These are phyloP conservation scores for Stomatorhinus ivindoensis DNA, from an alignment of 2,113 vertebrate genomes.

Conservation along the genomic window DNA sequence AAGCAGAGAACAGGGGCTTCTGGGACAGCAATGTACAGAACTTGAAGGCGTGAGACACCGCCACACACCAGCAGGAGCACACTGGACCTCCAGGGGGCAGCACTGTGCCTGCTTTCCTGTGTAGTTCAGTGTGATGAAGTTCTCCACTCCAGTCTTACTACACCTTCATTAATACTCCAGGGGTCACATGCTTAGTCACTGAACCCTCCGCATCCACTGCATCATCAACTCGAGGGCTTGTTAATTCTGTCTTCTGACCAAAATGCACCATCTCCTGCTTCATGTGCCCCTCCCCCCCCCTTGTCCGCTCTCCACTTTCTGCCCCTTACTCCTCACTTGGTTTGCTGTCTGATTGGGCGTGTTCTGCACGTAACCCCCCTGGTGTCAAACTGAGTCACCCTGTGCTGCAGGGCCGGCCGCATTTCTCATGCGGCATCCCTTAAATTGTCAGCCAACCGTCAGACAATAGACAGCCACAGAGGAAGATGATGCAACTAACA, in stretches of 20 bases:
- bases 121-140: neutral
- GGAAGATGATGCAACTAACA: neutral
- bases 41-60: conserved; percentile 51
- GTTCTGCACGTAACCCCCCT: neutral
- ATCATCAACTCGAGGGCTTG: neutral
- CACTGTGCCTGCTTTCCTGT: conserved; percentile 26
- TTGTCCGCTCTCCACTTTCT: neutral
- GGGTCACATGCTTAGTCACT: neutral
- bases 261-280: neutral
- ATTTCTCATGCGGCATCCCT: neutral
- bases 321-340: neutral
- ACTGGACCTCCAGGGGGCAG: conserved; percentile 56
- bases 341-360: neutral
- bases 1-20: conserved; percentile 34
- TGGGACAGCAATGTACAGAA: conserved; percentile 38
- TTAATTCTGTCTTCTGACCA: neutral
- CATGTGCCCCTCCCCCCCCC: neutral
- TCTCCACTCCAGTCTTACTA: neutral
- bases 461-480: neutral
- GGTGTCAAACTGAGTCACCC: neutral
- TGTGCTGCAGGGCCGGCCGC: neutral
- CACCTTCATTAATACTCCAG: neutral
- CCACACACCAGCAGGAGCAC: conserved; percentile 59
- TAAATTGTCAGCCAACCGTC: neutral
- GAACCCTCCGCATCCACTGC: neutral